phyloP scores from a whole-genome alignment of 2,797 vertebrate genomes.

The Chaetophractus vellerosus region DNA sequence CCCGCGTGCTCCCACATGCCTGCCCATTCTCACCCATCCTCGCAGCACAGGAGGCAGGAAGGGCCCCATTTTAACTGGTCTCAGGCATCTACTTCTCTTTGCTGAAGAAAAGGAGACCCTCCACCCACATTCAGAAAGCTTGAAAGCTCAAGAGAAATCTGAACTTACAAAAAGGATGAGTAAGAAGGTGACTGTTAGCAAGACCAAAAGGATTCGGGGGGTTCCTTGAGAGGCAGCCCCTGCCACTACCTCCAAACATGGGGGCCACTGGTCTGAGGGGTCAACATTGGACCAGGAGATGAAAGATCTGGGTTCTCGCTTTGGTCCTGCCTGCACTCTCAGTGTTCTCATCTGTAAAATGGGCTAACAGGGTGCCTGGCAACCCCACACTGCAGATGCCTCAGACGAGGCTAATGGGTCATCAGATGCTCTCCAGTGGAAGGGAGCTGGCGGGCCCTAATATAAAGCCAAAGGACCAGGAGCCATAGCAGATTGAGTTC shows the following conservation, averaged over 20 bases:
- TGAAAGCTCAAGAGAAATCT: not conserved
- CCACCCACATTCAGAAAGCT: not conserved
- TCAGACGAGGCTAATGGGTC: not conserved
- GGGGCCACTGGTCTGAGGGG: not conserved
- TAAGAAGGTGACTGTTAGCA: not conserved
- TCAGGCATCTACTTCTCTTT: not conserved
- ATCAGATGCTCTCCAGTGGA: not conserved
- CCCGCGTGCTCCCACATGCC: fast-evolving
- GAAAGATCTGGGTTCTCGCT: not conserved
- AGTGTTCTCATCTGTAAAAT: not conserved
- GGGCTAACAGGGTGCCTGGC: not conserved
- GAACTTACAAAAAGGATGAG: not conserved
- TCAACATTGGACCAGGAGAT: not conserved
- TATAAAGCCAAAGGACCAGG: not conserved
- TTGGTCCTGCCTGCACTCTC: not conserved
- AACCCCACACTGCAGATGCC: too few relatives aligned
- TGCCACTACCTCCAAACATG: not conserved
- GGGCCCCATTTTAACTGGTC: not conserved
- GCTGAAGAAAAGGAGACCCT: not conserved
- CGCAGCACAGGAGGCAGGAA: not conserved
- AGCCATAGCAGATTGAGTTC: not conserved
- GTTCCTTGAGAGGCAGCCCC: not conserved
- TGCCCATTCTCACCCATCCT: not conserved
- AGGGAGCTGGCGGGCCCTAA: not conserved
- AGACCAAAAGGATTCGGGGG: not conserved